phyloP scores from a whole-genome alignment of 2,113 vertebrate genomes.

The Sturnus vulgaris region DNA sequence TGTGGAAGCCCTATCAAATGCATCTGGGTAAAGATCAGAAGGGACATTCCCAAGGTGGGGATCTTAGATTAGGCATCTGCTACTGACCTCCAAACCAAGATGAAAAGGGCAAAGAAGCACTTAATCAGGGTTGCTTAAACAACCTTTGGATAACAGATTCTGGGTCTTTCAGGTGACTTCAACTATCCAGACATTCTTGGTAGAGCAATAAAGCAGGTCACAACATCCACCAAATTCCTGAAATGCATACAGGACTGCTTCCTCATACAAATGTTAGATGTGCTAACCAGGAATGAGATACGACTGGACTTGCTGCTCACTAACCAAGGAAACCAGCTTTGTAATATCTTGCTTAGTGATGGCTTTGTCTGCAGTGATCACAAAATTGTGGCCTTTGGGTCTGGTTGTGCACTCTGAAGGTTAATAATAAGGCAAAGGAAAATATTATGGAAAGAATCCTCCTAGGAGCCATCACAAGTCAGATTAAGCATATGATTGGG shows the following conservation, averaged over 20 bases:
- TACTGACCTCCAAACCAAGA: not conserved
- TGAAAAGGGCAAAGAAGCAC: not conserved
- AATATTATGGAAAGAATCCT: not conserved
- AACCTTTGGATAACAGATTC: not conserved
- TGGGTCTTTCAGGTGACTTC: not conserved
- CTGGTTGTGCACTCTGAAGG: not conserved
- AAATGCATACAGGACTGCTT: not conserved
- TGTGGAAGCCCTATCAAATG: not conserved
- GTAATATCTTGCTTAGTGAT: not conserved
- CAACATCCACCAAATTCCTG: not conserved
- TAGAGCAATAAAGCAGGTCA: not conserved
- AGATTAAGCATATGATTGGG: rapidly evolving
- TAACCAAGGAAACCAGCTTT: not conserved
- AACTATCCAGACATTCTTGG: not conserved
- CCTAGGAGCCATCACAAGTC: not conserved
- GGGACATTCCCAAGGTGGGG: not conserved
- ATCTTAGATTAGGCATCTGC: not conserved
- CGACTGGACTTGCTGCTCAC: not conserved
- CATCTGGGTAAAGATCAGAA: not conserved
- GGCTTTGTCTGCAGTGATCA: not conserved
- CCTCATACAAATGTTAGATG: not conserved
- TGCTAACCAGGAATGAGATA: not conserved
- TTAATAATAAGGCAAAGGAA: not conserved
- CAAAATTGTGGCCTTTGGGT: not conserved
- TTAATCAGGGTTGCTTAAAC: not conserved